Base-by-base conservation (phyloP, 2,888 invertebrate genomes). In the Oscheius onirici region DNA sequence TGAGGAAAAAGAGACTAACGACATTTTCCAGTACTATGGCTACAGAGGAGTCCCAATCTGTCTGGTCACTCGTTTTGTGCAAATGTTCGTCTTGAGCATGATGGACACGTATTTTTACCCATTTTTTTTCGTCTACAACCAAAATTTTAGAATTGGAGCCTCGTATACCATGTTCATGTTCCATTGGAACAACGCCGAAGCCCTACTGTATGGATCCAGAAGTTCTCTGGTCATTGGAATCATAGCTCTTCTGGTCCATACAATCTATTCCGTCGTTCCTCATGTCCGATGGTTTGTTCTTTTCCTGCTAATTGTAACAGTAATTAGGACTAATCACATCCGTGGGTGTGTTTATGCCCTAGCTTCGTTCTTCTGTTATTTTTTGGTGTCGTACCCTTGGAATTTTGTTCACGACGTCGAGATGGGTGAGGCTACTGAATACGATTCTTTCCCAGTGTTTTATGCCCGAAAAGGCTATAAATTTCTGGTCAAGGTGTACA, bases 151-250 rank as follows among this genome's bases (percentile, higher is more conserved):
- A 11, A 55, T 55, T 13, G 54, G 54, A 26, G 10, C 54, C 34
- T 55, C 54, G 24, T 55, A 55, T 26, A 55, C 54, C 15, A 55
- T 55, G 54, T 24, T 55, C 54, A 17, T 55, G 3, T 55, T 55
- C 54, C 13, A 55, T 28, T 55, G 54, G 54, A 55, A 28, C 26
- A 55, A 34, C n/a, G 10, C 54, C 34, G 26, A 55, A 55, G 54
- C 26, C 2, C 26, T 55, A 8, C 26, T 55, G 26, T 55, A 55
- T 24, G 54, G 54, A 26, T 55, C 54, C 2, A 17, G 54, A 20
- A 15, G n/a, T 28, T 55, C 24, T 3, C 54, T 55, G 26, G n/a
- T 55, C 26, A 26, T 55, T n/a, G 54, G 54, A 40, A 24, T 55
- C 15, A n/a, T 55, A 1, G 54, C 54, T 55, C 54, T 55, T 6